A percentile compares a stretch with the other conserved stretches of the same genome.
Conservation (phyloP, 2,113 vertebrate genomes). For the Potamarius usumacintae region DNA sequence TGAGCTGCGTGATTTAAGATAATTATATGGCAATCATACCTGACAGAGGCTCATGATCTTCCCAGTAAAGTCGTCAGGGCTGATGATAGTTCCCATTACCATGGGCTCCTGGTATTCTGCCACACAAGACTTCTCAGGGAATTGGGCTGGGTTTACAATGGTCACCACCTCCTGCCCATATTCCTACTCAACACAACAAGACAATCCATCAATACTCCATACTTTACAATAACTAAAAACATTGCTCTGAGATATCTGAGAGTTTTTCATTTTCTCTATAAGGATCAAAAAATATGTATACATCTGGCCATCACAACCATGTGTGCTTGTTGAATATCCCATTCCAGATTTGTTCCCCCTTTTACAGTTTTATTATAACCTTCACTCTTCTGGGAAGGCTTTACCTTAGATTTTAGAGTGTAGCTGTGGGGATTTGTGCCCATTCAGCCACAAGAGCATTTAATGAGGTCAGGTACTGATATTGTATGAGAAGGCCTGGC, state of each 20-base stretch:
- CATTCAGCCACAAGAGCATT: not conserved
- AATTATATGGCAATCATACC: constrained; percentile 69
- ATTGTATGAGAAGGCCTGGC: not conserved
- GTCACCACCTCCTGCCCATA: constrained; percentile 83
- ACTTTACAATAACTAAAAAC: not conserved
- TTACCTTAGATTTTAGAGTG: not conserved
- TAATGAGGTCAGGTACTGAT: not conserved
- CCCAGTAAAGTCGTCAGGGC: constrained; percentile 83
- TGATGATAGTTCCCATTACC: constrained; percentile 88
- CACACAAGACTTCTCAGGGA: constrained; percentile 84
- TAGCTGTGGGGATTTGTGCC: not conserved
- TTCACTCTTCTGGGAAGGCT: not conserved
- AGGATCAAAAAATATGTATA: not conserved
- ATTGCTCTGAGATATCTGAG: not conserved
- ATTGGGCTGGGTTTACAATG: constrained; percentile 89
- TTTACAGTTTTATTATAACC: not conserved
- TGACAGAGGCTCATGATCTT: constrained; percentile 89
- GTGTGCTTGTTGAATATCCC: not conserved
- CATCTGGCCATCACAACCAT: not conserved
- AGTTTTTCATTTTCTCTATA: not conserved
- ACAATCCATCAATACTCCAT: not conserved
- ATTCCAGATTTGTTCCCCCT: not conserved
- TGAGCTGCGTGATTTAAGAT: not conserved
- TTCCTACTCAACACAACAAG: constrained; percentile 72
- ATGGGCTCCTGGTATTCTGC: constrained; percentile 89